Conservation (phyloP, 2,888 invertebrate species). For the Patella depressa region DNA sequence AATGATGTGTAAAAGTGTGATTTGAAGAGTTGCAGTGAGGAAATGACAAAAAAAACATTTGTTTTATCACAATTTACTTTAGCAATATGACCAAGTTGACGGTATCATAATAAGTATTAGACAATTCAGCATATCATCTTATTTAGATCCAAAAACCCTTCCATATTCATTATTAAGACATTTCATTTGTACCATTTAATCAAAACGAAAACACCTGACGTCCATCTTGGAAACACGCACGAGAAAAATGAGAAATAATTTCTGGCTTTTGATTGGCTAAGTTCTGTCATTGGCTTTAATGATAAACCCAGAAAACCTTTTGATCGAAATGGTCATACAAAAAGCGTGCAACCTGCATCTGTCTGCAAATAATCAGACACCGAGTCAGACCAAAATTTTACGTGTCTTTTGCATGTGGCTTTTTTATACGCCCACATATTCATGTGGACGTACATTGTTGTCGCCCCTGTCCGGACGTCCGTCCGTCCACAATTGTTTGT, state of each 20-base stretch:
- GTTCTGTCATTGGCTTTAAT: background rate
- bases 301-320: background rate
- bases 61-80: background rate
- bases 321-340: background rate
- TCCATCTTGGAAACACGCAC: too few relatives aligned
- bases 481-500: too few relatives aligned
- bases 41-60: conserved; percentile 4
- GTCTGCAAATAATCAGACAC: background rate
- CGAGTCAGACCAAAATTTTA: background rate
- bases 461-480: too few relatives aligned
- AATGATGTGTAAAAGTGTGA: conserved; percentile 5
- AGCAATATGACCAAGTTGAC: background rate
- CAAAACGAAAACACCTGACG: too few relatives aligned
- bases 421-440: too few relatives aligned
- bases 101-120: conserved; percentile 10
- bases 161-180: background rate
- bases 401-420: background rate
- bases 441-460: too few relatives aligned
- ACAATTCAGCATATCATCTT: conserved; percentile 1
- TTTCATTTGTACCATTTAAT: too few relatives aligned
- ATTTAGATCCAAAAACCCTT: conserved; percentile 10
- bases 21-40: background rate
- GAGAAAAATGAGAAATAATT: too few relatives aligned
- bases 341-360: background rate
- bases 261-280: too few relatives aligned